A percentile compares a stretch with the other conserved stretches of the same genome.
phyloP scores from a whole-genome alignment of 1,140 invertebrate genomes.

The Anastatus disparis region DNA sequence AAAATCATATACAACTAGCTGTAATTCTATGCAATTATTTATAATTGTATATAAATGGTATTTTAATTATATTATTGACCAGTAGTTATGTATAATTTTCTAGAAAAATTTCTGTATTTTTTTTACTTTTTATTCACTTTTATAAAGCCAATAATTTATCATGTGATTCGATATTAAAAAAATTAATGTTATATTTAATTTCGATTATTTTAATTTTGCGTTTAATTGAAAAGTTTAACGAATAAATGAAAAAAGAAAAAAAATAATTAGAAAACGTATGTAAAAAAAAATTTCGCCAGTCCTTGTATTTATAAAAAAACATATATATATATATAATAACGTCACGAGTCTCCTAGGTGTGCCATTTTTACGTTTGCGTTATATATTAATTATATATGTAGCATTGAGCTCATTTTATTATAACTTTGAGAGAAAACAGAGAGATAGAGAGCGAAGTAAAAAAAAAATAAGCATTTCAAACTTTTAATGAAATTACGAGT shows the following conservation, averaged over 20 bases:
- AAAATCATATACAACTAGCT: not conserved
- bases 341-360: slow-evolving; percentile 34
- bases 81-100: not conserved
- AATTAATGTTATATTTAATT: too few species aligned
- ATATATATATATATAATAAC: too few species aligned
- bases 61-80: not conserved
- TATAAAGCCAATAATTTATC: too few species aligned
- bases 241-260: too few species aligned
- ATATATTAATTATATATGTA: too few species aligned
- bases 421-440: not conserved
- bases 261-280: not conserved
- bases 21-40: not conserved
- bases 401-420: not conserved
- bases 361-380: slow-evolving; percentile 34
- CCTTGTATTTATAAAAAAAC: not conserved
- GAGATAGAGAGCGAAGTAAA: not conserved
- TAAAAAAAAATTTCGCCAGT: slow-evolving; percentile 16
- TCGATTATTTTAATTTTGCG: too few species aligned
- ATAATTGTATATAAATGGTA: not conserved
- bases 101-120: too few species aligned
- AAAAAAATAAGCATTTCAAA: slow-evolving; percentile 1
- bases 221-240: too few species aligned
- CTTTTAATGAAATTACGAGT: slow-evolving; percentile 20
- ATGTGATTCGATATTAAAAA: too few species aligned
- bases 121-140: too few species aligned